Conservation (phyloP, 2,888 invertebrate genomes). For the Crematogaster levior region DNA sequence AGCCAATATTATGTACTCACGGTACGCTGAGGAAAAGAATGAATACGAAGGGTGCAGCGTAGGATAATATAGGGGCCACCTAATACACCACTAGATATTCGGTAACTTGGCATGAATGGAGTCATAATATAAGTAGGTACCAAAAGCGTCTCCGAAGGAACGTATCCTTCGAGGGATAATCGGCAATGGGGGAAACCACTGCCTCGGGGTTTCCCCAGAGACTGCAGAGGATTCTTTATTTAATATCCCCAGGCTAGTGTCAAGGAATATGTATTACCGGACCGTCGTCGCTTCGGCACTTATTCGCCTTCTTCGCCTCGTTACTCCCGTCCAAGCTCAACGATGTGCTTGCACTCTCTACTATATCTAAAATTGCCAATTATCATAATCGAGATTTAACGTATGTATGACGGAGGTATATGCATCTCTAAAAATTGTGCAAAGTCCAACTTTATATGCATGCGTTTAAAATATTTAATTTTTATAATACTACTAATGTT, state of each 20-base stretch:
- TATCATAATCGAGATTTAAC: slow-evolving; percentile 24
- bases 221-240: slow-evolving; percentile 80
- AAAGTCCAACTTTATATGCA: background rate
- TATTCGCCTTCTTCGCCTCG: slow-evolving; percentile 63
- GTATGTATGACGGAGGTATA: background rate
- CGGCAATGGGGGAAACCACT: slow-evolving; percentile 73
- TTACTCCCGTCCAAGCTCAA: slow-evolving; percentile 54
- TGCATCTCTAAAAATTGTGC: background rate
- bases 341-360: slow-evolving; percentile 5
- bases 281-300: slow-evolving; percentile 61
- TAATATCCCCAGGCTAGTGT: slow-evolving; percentile 83
- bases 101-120: slow-evolving; percentile 80
- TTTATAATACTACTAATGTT: background rate
- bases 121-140: slow-evolving; percentile 73
- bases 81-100: slow-evolving; percentile 78
- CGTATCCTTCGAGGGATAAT: slow-evolving; percentile 70
- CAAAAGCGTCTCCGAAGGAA: slow-evolving; percentile 68
- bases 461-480: background rate
- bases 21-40: background rate
- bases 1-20: slow-evolving; percentile 57
- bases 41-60: slow-evolving; percentile 32
- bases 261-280: slow-evolving; percentile 77
- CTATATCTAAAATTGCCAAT: slow-evolving; percentile 16
- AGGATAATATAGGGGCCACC: slow-evolving; percentile 57
- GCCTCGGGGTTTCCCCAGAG: slow-evolving; percentile 77